Evolutionary conservation across 2,113 vertebrate genomes (phyloP).

Genomic region (Cercopithecus mona): DNA sequence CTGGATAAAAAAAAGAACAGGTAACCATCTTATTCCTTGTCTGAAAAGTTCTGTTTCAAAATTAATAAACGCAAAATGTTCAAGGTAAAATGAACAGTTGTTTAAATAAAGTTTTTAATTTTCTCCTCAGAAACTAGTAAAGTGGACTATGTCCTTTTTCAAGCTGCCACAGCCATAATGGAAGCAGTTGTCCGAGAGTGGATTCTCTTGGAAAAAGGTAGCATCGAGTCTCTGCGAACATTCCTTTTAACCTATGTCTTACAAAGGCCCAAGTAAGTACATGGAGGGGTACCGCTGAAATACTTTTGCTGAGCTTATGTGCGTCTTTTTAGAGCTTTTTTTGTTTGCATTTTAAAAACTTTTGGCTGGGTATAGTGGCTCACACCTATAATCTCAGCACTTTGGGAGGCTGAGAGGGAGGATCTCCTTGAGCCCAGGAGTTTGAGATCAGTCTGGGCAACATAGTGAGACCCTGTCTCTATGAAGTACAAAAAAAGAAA

Average conservation of each 20-base stretch:
- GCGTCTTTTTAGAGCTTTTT: not conserved
- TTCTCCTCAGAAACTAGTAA: slow-evolving; percentile 95
- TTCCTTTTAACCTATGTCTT: slow-evolving; percentile 99
- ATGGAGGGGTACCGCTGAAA: not conserved
- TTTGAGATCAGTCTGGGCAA: too few species aligned
- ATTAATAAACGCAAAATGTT: slow-evolving; percentile 32
- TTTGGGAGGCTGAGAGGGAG: too few species aligned
- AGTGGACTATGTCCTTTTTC: slow-evolving; percentile 99
- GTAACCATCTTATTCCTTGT: slow-evolving; percentile 79
- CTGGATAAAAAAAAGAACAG: slow-evolving; percentile 78
- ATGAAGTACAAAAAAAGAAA: too few species aligned
- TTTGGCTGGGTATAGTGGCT: too few species aligned
- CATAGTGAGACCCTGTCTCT: too few species aligned
- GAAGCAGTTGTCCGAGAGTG: slow-evolving; percentile 99
- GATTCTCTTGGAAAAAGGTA: slow-evolving; percentile 97
- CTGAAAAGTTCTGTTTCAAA: slow-evolving; percentile 75
- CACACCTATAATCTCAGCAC: too few species aligned
- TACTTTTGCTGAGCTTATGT: not conserved
- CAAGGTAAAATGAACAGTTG: not conserved
- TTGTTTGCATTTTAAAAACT: not conserved
- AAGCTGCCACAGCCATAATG: slow-evolving; percentile 99
- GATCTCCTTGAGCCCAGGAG: too few species aligned
- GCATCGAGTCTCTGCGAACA: slow-evolving; percentile 96
- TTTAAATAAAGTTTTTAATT: slow-evolving; percentile 57
- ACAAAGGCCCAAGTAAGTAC: slow-evolving; percentile 97